Percentiles rank a stretch among this genome's conserved stretches.
Evolutionary conservation across 2,888 invertebrate species (phyloP).

Genomic region (Eilema caniola): DNA sequence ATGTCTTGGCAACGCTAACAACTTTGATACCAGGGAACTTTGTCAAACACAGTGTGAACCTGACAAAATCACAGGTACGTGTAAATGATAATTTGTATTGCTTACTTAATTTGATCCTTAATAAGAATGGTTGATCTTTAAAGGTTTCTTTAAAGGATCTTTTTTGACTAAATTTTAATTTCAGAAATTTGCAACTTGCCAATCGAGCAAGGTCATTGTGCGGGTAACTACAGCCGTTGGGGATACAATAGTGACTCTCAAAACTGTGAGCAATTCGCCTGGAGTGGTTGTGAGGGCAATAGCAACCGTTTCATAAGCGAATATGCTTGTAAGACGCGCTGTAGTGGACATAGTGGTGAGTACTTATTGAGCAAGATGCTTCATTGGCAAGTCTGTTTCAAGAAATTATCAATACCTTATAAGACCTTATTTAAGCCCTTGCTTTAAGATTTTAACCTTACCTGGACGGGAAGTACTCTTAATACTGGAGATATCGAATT

Average conservation of each 20-base stretch:
- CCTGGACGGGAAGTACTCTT: too few species aligned
- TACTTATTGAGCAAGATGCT: conserved; percentile 24
- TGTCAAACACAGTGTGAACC: conserved; percentile 92
- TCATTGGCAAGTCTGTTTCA: too few species aligned
- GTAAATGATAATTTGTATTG: too few species aligned
- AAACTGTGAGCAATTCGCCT: conserved; percentile 91
- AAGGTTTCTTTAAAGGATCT: too few species aligned
- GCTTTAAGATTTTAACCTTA: too few species aligned
- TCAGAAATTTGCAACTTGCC: conserved; percentile 92
- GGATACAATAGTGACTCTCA: conserved; percentile 89
- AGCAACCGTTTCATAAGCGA: conserved; percentile 94
- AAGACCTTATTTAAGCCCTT: too few species aligned
- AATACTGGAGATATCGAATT: too few species aligned
- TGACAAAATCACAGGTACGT: conserved; percentile 87
- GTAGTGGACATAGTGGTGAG: conserved; percentile 92
- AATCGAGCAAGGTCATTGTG: conserved; percentile 92
- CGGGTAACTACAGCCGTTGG: conserved; percentile 93
- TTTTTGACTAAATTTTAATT: conserved; percentile 7
- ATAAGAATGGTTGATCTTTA: too few species aligned
- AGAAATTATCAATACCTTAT: too few species aligned
- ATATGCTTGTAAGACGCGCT: conserved; percentile 93
- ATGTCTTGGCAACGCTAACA: conserved; percentile 96
- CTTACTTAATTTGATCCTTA: too few species aligned
- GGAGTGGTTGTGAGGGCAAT: conserved; percentile 96
- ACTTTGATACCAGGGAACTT: conserved; percentile 92